phyloP scores from a whole-genome alignment of 2,113 vertebrate genomes.

The Gambusia affinis region DNA sequence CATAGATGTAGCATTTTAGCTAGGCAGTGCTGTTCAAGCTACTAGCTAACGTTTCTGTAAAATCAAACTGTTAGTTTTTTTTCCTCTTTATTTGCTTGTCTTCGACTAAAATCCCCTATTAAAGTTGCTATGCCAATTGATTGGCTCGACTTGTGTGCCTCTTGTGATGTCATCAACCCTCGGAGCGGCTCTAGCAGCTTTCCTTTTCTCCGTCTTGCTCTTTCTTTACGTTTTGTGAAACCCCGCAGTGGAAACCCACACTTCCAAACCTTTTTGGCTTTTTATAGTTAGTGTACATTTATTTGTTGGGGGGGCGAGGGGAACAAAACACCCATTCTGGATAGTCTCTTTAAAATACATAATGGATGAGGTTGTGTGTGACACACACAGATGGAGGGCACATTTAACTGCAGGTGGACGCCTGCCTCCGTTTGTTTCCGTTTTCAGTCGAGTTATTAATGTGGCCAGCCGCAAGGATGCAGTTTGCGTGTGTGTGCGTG shows the following conservation, averaged over 20 bases:
- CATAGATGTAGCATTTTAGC: not conserved
- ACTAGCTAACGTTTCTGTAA: too few species aligned
- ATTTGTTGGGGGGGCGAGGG: not conserved
- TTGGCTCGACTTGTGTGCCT: not conserved
- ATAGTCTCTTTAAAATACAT: constrained; percentile 11
- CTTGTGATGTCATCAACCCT: not conserved
- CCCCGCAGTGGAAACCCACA: too few species aligned
- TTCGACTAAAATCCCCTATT: not conserved
- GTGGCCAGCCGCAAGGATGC: constrained; percentile 17
- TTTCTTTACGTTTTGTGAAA: too few species aligned
- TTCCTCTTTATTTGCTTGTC: not conserved
- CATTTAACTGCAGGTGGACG: constrained; percentile 38
- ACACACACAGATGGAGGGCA: constrained; percentile 43
- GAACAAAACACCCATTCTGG: not conserved
- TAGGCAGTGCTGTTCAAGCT: too few species aligned
- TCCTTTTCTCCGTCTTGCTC: not conserved
- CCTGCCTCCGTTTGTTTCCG: constrained; percentile 27
- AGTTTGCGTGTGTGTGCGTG: not conserved
- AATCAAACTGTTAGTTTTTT: too few species aligned
- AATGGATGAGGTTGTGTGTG: constrained; percentile 12
- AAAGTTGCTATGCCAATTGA: not conserved
- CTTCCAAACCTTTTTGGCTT: not conserved
- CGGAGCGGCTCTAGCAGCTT: not conserved
- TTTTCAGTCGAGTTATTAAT: constrained; percentile 40
- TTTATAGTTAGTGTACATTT: not conserved